A percentile compares a stretch with the other conserved stretches of the same genome.
phyloP scores from a whole-genome alignment of 2,888 invertebrate genomes.

The Nemotelus pantherinus region DNA sequence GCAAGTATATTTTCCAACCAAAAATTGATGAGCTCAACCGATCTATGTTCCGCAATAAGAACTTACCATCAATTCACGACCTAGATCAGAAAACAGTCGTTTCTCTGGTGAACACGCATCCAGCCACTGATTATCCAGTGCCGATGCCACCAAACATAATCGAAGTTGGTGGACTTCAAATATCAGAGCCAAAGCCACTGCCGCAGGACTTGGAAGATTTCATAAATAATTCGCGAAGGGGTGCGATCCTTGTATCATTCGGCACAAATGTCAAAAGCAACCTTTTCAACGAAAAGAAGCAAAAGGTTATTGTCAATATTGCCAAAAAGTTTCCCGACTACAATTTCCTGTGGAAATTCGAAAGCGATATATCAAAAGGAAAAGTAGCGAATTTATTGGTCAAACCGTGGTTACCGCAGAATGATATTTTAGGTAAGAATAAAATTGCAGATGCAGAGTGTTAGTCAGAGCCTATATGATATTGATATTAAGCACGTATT shows the following conservation, averaged over 20 bases:
- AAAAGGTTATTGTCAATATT: conserved; percentile 52
- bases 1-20: conserved; percentile 39
- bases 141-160: conserved; percentile 52
- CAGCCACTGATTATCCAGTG: conserved; percentile 49
- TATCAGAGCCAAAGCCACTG: conserved; percentile 50
- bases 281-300: conserved; percentile 45
- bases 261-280: conserved; percentile 53
- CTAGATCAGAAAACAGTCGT: conserved; percentile 43
- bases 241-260: conserved; percentile 55
- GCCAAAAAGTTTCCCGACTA: conserved; percentile 54
- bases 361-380: conserved; percentile 51
- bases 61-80: conserved; percentile 4
- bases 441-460: too few relatives aligned
- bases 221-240: conserved; percentile 52
- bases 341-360: conserved; percentile 57
- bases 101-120: conserved; percentile 50
- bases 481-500: neutral
- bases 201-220: conserved; percentile 49
- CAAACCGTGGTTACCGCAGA: conserved; percentile 66
- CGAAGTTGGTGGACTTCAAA: conserved; percentile 53
- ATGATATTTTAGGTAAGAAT: conserved; percentile 59
- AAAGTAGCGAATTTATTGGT: conserved; percentile 61
- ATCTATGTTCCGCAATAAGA: neutral
- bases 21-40: conserved; percentile 26
- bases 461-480: neutral